These are phyloP conservation scores for Oophaga pumilio DNA, from an alignment of 2,113 vertebrate species.

Conservation along the genomic window DNA sequence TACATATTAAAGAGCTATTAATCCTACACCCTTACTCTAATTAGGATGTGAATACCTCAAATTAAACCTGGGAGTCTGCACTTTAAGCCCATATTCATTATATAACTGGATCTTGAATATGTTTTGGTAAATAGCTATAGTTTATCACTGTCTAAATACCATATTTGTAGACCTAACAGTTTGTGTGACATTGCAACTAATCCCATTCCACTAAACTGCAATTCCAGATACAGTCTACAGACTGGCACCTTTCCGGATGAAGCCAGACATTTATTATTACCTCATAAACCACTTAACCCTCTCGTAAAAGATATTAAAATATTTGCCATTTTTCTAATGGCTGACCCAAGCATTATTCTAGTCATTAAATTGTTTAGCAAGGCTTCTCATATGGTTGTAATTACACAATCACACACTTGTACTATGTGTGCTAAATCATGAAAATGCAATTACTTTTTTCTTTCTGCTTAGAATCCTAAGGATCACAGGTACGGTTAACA, in stretches of 20 bases:
- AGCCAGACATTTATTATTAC: too few relatives aligned
- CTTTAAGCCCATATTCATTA: too few relatives aligned
- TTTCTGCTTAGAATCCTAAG: neutral
- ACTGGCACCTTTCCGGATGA: too few relatives aligned
- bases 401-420: neutral
- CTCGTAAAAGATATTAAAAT: neutral
- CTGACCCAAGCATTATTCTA: neutral
- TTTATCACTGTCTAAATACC: too few relatives aligned
- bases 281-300: neutral
- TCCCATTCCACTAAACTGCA: neutral
- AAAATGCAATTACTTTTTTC: neutral
- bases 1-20: too few relatives aligned
- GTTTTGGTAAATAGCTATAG: too few relatives aligned
- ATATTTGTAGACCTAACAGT: too few relatives aligned
- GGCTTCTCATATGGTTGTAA: neutral
- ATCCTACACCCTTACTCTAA: too few relatives aligned
- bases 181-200: neutral
- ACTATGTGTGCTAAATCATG: neutral
- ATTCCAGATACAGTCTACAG: neutral
- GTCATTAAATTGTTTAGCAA: neutral
- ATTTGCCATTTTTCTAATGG: neutral
- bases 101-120: too few relatives aligned
- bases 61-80: too few relatives aligned
- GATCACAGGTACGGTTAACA: neutral
- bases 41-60: too few relatives aligned